These are phyloP conservation scores for Microcaecilia unicolor DNA, from an alignment of 2,797 vertebrate genomes.

Conservation along the genomic window DNA sequence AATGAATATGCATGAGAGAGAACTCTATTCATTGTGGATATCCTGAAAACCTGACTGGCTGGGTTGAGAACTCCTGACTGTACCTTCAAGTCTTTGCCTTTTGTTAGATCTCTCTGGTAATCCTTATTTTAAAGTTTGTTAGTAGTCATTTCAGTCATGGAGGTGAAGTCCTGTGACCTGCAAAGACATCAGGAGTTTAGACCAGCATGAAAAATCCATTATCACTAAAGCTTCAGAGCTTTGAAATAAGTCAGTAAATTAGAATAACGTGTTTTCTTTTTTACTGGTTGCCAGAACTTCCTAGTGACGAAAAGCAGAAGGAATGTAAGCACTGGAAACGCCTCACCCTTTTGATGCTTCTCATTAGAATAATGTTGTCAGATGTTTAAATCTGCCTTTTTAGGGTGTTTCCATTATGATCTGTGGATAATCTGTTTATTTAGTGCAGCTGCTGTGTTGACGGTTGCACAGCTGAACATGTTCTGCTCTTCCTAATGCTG, in stretches of 20 bases:
- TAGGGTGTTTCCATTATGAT: slow-evolving; percentile 17
- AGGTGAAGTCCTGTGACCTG: too few relatives aligned
- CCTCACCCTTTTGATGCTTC: slow-evolving; percentile 18
- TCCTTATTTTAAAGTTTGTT: not conserved
- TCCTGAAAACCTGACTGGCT: too few relatives aligned
- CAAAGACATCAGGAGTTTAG: too few relatives aligned
- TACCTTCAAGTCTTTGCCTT: too few relatives aligned
- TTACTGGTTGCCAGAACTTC: slow-evolving; percentile 15
- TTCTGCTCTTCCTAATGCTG: too few relatives aligned
- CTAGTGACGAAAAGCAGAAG: slow-evolving; percentile 17
- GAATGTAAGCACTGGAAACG: slow-evolving; percentile 23
- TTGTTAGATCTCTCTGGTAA: too few relatives aligned
- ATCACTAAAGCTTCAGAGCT: slow-evolving; percentile 11
- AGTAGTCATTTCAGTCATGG: not conserved
- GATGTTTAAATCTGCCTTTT: slow-evolving; percentile 24
- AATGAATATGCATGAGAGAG: too few relatives aligned
- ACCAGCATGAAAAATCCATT: slow-evolving; percentile 9
- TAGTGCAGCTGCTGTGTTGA: slow-evolving; percentile 34
- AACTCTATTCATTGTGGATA: too few relatives aligned
- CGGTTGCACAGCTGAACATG: slow-evolving; percentile 27
- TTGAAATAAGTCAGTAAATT: not conserved
- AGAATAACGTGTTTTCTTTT: slow-evolving; percentile 16
- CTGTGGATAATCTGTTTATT: slow-evolving; percentile 42
- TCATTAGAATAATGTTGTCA: slow-evolving; percentile 25
- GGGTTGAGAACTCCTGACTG: too few relatives aligned